phyloP scores from a whole-genome alignment of 2,113 vertebrate species.

The Triplophysa siluroides region DNA sequence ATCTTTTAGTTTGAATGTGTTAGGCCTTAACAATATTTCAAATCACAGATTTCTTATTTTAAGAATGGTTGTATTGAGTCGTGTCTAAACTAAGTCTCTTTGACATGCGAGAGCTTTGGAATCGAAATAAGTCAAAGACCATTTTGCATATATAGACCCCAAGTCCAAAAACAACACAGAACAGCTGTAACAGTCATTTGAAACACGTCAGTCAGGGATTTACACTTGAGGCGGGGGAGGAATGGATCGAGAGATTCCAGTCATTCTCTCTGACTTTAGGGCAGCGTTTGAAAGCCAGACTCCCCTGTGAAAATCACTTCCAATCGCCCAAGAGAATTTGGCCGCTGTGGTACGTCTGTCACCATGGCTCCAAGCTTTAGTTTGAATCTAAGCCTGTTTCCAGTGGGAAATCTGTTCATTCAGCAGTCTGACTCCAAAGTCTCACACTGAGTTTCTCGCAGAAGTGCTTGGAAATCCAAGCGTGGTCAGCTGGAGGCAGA shows the following conservation, averaged over 20 bases:
- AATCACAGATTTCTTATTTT: neutral
- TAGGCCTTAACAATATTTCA: neutral
- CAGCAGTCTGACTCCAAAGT: neutral
- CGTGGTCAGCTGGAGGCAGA: neutral
- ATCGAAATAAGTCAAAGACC: conserved; percentile 11
- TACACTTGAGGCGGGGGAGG: conserved; percentile 47
- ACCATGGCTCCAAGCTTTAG: conserved; percentile 29
- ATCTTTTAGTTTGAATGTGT: too few species aligned
- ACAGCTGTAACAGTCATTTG: conserved; percentile 49
- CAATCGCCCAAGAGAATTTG: neutral
- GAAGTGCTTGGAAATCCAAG: conserved; percentile 10
- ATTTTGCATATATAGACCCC: conserved; percentile 9
- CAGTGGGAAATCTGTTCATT: conserved; percentile 23
- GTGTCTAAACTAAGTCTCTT: conserved; percentile 16
- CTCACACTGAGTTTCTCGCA: neutral
- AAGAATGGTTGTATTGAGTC: too few species aligned
- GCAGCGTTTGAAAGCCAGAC: conserved; percentile 31
- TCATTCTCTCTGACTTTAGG: conserved; percentile 47
- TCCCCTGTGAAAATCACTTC: conserved; percentile 21
- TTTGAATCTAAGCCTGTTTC: neutral
- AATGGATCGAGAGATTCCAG: conserved; percentile 46
- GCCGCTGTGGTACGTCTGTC: conserved; percentile 36
- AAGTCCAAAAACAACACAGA: conserved; percentile 31
- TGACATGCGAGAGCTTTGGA: conserved; percentile 6
- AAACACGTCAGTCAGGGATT: conserved; percentile 48